Evolutionary conservation across 1,140 invertebrate genomes (phyloP), one percentile per base, ranked within the genome.

Genomic region (Sitodiplosis mosellana): DNA sequence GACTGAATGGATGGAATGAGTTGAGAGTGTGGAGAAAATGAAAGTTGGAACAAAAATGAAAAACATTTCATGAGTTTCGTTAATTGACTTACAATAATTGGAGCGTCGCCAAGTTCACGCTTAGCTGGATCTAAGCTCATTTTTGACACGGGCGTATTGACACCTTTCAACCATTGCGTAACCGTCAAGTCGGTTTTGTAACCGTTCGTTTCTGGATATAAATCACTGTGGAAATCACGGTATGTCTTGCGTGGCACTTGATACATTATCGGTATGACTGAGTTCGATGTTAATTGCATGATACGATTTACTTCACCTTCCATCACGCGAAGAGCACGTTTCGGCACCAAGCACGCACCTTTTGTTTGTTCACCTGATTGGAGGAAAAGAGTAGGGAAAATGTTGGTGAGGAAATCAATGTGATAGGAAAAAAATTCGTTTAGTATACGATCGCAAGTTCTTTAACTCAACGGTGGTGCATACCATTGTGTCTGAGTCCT

Each of bases 231-330:
- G 61, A 90, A 96, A 53, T 94, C 89, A 56, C 86, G 74, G 62
- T 89, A 91, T n/a, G 83, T 81, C 83, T 93, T 94, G 60, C 91
- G 72, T 37, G 90, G 90, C 47, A 94, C 89, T 67, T 93, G 87
- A 64, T 91, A 94, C 65, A 87, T 90, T 41, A 92, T 82, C 7
- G 88, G 87, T 59, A 92, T 81, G 18, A 96, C 83, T 52, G 82
- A 80, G 44, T 77, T 79, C 5, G 83, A 81, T 2, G 85, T 83
- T 18, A 96, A 68, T 53, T 94, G 80, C 7, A 94, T 65, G 14
- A 96, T 69, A 55, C 89, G 69, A 66, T 94, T 91, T 2, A 94
- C 89, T 71, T 96, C 90, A 1, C 84, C 88, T 55, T 89, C 81
- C 91, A 95, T 95, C 2, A 95, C 87, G 59, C 86, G 81, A 10